Evolutionary conservation across 2,888 invertebrate genomes (phyloP).

Genomic region (Maniola hyperantus): DNA sequence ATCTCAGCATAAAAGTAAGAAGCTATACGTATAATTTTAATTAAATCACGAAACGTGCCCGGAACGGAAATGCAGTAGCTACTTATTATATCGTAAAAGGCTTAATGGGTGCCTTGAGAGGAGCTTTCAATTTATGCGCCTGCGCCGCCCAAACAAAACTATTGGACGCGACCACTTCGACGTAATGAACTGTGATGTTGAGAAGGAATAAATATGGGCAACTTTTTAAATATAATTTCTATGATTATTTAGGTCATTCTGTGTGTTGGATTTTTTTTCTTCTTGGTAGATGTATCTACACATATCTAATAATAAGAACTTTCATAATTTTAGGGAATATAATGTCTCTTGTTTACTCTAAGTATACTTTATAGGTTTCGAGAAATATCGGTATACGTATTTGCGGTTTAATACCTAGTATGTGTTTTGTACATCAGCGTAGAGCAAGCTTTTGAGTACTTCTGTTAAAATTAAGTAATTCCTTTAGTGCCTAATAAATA

Average conservation of each 20-base stretch:
- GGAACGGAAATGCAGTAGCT: constrained; percentile 51
- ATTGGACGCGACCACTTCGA: constrained; percentile 6
- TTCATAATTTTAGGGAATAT: no score
- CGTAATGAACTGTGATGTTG: constrained; percentile 17
- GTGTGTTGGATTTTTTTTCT: no score
- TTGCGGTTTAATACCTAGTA: no score
- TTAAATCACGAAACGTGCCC: constrained; percentile 54
- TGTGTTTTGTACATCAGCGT: neutral
- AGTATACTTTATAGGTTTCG: no score
- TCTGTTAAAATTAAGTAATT: neutral
- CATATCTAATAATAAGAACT: no score
- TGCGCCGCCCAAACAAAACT: constrained; percentile 15
- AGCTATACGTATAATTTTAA: constrained; percentile 49
- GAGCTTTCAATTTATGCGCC: constrained; percentile 28
- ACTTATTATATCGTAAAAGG: constrained; percentile 55
- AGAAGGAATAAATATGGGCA: neutral
- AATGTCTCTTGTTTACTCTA: no score
- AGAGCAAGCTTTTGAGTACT: neutral
- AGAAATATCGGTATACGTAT: no score
- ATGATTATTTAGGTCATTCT: no score
- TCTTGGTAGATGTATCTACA: no score
- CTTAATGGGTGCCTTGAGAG: constrained; percentile 56
- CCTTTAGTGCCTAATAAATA: constrained; percentile 13
- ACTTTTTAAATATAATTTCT: neutral
- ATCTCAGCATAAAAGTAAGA: no score